phyloP scores from a whole-genome alignment of 2,113 vertebrate species.

The Casuarius casuarius region DNA sequence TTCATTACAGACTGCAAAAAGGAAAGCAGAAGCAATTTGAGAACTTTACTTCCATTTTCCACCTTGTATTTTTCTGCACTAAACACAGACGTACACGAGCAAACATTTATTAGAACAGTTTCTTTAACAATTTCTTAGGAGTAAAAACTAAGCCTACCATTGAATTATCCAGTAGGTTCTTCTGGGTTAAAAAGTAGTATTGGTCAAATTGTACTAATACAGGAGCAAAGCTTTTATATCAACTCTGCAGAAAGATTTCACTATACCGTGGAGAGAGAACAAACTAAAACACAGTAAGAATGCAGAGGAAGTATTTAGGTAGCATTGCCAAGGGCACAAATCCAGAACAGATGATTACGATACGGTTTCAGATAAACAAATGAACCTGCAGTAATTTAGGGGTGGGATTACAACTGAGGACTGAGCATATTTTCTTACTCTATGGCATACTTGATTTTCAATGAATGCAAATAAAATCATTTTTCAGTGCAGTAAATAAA shows the following conservation, averaged over 20 bases:
- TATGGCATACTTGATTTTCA: background rate
- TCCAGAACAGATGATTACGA: background rate
- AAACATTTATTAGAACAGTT: background rate
- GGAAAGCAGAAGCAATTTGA: background rate
- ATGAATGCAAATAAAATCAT: background rate
- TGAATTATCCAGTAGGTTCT: background rate
- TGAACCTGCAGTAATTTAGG: background rate
- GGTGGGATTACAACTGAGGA: background rate
- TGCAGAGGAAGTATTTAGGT: background rate
- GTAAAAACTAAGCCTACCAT: background rate
- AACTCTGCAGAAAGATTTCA: background rate
- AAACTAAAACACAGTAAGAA: background rate
- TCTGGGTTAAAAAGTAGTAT: background rate
- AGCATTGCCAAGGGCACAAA: background rate
- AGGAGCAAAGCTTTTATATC: background rate
- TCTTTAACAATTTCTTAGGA: background rate
- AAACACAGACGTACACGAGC: background rate
- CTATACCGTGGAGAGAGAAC: background rate
- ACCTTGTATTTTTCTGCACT: background rate
- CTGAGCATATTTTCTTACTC: background rate
- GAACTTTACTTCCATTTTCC: background rate
- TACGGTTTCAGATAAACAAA: background rate
- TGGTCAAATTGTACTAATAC: background rate
- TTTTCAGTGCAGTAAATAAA: background rate
- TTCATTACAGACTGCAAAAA: background rate